Percentiles rank a stretch among this genome's conserved stretches.
Evolutionary conservation across 2,797 vertebrate genomes (phyloP).

Genomic region (Basileuterus tristriatus): DNA sequence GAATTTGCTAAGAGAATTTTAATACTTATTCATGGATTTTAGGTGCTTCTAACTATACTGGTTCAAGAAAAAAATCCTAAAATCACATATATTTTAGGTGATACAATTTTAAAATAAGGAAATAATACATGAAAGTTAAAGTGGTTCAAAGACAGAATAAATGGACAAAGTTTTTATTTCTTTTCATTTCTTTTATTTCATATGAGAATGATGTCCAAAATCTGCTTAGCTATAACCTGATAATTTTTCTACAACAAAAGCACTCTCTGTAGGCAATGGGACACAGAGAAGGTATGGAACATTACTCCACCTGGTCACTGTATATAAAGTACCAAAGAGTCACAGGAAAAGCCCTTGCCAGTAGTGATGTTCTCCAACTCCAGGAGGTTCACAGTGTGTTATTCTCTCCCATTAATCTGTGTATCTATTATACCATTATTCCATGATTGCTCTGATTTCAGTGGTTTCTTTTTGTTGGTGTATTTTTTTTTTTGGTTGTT

Average conservation of each 20-base stretch:
- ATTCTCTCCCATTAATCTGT: fast-evolving
- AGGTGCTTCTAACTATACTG: neutral
- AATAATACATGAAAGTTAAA: neutral
- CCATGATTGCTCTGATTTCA: neutral
- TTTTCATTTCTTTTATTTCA: neutral
- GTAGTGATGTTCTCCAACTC: neutral
- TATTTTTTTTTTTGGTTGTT: neutral
- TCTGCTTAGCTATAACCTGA: neutral
- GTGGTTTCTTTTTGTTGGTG: too few species aligned
- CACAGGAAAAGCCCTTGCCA: neutral
- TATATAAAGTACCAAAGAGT: neutral
- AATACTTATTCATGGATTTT: neutral
- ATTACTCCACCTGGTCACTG: neutral
- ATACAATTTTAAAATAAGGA: neutral
- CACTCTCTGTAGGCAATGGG: neutral
- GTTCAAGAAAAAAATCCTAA: neutral
- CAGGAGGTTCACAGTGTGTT: neutral
- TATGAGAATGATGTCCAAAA: neutral
- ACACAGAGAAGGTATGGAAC: neutral
- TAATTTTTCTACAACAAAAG: neutral
- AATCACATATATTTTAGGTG: neutral
- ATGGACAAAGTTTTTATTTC: neutral
- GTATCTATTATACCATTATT: neutral
- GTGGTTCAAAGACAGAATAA: neutral
- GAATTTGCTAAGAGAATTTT: neutral